Base-by-base conservation (phyloP, 2,113 vertebrate species). In the Nanorana parkeri region DNA sequence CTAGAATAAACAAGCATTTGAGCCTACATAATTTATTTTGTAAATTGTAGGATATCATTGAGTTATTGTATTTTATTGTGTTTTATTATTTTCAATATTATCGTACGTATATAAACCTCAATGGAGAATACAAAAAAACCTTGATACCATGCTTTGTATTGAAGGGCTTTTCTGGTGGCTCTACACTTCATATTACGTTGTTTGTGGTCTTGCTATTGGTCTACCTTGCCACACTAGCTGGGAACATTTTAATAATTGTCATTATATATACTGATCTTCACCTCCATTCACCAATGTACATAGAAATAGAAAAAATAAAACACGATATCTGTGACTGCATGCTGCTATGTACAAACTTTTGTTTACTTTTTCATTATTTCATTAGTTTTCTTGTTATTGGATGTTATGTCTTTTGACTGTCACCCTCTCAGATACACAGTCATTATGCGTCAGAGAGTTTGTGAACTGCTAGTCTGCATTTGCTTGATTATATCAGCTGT, bases 401-500 rank as follows among this genome's bases (percentile, higher is more conserved):
- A 83, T 0, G 82, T 83, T 13, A 91, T 89, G 88, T 89, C 90
- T 58, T 86, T 88, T 73, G 89, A 90, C 81, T 85, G 88, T 41
- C 80, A 88, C 6, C 88, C 88, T 1, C 47, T 87, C 15, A 77
- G 0, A 32, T 90, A 88, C 55, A 54, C 41, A 17, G 73, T 71
- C 36, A 87, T 87, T 61, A 88, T 90, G 89, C 88, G 21, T 54
- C 78, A 78, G 55, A 82, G 17, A 4, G n/a, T 88, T 54, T 89
- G 88, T 85, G 75, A 84, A 21, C 80, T 83, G 36, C 32, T 90
- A 19, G 84, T 82, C 2, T 52, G 85, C 29, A 81, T 6, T 19
- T 85, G 85, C 0, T 87, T 86, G 86, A 16, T 65, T 5, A 24
- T 54, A 0, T 81, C 86, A n/a, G 73, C 85, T 20, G 0, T 86